Evolutionary conservation across 2,113 vertebrate genomes (phyloP).

Genomic region (Anas platyrhynchos): DNA sequence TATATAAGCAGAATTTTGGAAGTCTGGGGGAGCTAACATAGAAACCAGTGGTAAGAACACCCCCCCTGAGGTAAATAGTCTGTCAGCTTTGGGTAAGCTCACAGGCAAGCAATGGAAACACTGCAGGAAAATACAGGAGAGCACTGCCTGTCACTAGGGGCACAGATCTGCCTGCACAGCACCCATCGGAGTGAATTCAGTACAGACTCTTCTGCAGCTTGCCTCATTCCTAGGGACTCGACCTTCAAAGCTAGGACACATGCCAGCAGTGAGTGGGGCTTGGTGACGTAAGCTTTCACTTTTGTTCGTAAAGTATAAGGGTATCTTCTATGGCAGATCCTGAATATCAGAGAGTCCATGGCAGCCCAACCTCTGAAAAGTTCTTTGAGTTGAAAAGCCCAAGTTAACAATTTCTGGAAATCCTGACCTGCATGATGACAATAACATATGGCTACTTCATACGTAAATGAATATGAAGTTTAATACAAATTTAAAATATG

Average conservation of each 20-base stretch:
- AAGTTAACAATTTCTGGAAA: background rate
- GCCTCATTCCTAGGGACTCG: background rate
- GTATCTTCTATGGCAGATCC: background rate
- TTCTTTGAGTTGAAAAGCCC: background rate
- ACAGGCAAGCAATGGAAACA: background rate
- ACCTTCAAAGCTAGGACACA: background rate
- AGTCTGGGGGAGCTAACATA: fast-evolving
- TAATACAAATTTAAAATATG: background rate
- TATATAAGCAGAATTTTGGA: background rate
- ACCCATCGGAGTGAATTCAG: background rate
- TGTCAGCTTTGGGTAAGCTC: background rate
- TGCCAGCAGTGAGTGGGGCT: background rate
- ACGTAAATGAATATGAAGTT: background rate
- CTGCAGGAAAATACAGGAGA: background rate
- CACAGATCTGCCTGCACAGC: background rate
- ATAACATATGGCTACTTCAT: background rate
- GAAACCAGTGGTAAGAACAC: background rate
- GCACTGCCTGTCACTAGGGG: background rate
- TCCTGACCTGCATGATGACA: background rate
- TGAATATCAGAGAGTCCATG: background rate
- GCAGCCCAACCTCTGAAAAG: background rate
- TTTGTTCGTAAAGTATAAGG: background rate
- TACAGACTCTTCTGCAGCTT: background rate
- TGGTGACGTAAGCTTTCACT: background rate
- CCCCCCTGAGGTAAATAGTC: background rate